phyloP scores from a whole-genome alignment of 2,113 vertebrate species.

The Hippocampus zosterae region DNA sequence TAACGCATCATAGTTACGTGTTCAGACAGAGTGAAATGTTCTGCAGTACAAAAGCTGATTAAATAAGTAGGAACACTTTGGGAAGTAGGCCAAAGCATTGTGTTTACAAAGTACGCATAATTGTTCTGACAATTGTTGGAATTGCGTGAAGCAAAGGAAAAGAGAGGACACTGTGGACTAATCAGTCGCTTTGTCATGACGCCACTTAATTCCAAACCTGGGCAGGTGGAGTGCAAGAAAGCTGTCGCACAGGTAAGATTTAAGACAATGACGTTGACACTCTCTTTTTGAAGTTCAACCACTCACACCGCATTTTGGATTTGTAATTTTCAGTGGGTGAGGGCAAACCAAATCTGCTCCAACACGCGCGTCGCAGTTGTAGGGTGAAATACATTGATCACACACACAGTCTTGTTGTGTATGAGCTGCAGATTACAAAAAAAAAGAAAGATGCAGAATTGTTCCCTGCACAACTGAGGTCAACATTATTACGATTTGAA shows the following conservation, averaged over 20 bases:
- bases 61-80: constrained; percentile 2
- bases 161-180: constrained; percentile 21
- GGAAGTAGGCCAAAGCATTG: neutral
- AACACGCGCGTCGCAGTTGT: neutral
- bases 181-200: constrained; percentile 39
- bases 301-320: constrained; percentile 55
- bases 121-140: constrained; percentile 15
- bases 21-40: constrained; percentile 16
- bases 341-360: neutral
- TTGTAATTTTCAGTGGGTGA: neutral
- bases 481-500: neutral
- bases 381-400: neutral
- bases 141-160: constrained; percentile 20
- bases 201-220: constrained; percentile 35
- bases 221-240: constrained; percentile 24
- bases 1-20: constrained; percentile 10
- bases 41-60: constrained; percentile 16
- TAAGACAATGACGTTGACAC: constrained; percentile 26
- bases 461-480: neutral
- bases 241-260: constrained; percentile 24
- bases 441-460: neutral
- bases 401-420: neutral
- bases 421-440: neutral
- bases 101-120: neutral
- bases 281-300: constrained; percentile 53